Percentiles rank a stretch among this genome's conserved stretches.
These are phyloP conservation scores for Papilio xuthus DNA, from an alignment of 1,140 invertebrate genomes.

Conservation along the genomic window DNA sequence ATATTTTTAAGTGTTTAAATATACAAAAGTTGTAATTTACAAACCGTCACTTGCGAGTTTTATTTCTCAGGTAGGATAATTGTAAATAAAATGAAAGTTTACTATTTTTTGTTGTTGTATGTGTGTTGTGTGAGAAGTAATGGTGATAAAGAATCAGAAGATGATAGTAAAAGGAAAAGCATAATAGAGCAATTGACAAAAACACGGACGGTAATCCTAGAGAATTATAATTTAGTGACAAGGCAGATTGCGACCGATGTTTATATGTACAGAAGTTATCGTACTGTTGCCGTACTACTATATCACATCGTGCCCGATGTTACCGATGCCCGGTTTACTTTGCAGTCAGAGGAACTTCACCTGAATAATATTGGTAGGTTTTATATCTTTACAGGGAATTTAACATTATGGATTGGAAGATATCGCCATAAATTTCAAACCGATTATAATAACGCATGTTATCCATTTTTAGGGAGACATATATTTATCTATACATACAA, in stretches of 20 bases:
- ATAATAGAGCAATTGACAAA: slow-evolving; percentile 70
- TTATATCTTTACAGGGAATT: slow-evolving; percentile 12
- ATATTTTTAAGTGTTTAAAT: slow-evolving; percentile 16
- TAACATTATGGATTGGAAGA: slow-evolving; percentile 20
- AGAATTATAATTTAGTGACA: slow-evolving; percentile 69
- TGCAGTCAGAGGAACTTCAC: slow-evolving; percentile 74
- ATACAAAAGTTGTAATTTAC: slow-evolving; percentile 18
- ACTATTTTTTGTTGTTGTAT: slow-evolving; percentile 62
- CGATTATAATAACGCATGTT: no score
- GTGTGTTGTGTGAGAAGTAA: slow-evolving; percentile 59
- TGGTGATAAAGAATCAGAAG: slow-evolving; percentile 64
- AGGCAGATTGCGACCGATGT: slow-evolving; percentile 72
- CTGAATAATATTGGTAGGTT: slow-evolving; percentile 75
- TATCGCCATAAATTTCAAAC: not conserved
- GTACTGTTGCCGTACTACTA: slow-evolving; percentile 73
- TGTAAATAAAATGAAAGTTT: slow-evolving; percentile 58
- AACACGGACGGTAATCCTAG: slow-evolving; percentile 67
- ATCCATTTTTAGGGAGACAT: no score
- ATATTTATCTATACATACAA: no score
- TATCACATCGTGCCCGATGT: slow-evolving; percentile 67
- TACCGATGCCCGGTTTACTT: slow-evolving; percentile 68
- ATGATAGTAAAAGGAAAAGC: slow-evolving; percentile 62
- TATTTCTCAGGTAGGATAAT: slow-evolving; percentile 51
- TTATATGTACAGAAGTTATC: slow-evolving; percentile 74
- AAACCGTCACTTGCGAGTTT: slow-evolving; percentile 2